Evolutionary conservation across 2,797 vertebrate species (phyloP).

Genomic region (Sebastes itinus): DNA sequence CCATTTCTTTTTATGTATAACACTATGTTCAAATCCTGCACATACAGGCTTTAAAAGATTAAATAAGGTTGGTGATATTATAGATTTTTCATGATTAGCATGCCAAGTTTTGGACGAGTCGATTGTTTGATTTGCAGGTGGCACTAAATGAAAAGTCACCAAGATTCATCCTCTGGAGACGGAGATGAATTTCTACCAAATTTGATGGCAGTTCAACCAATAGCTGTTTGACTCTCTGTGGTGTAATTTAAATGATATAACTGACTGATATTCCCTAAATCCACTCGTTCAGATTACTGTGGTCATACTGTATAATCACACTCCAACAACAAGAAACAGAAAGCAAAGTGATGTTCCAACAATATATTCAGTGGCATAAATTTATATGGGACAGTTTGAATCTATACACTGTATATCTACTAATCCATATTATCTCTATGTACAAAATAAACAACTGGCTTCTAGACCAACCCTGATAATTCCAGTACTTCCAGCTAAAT

Average conservation of each 20-base stretch:
- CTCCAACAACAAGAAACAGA: conserved; percentile 2
- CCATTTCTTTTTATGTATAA: neutral
- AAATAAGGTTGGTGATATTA: neutral
- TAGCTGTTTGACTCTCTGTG: neutral
- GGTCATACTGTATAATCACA: neutral
- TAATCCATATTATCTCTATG: conserved; percentile 58
- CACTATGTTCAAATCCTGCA: neutral
- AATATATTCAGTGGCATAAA: conserved; percentile 63
- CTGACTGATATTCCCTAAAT: neutral
- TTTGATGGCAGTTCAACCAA: neutral
- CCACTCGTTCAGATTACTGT: neutral
- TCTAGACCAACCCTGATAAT: conserved; percentile 42
- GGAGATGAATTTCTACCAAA: neutral
- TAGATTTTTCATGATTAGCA: neutral
- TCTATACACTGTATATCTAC: conserved; percentile 34
- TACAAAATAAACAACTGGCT: conserved; percentile 74
- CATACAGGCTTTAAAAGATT: too few species aligned
- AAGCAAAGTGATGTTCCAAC: conserved; percentile 26
- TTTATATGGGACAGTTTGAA: conserved; percentile 47
- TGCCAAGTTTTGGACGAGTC: too few species aligned
- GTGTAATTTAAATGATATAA: neutral
- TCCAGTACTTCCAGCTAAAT: conserved; percentile 41
- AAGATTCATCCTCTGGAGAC: neutral
- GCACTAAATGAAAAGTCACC: neutral
- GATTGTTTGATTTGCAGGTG: neutral